Base-by-base conservation (phyloP, 2,797 vertebrate species). In the Gadopsis marmoratus region DNA sequence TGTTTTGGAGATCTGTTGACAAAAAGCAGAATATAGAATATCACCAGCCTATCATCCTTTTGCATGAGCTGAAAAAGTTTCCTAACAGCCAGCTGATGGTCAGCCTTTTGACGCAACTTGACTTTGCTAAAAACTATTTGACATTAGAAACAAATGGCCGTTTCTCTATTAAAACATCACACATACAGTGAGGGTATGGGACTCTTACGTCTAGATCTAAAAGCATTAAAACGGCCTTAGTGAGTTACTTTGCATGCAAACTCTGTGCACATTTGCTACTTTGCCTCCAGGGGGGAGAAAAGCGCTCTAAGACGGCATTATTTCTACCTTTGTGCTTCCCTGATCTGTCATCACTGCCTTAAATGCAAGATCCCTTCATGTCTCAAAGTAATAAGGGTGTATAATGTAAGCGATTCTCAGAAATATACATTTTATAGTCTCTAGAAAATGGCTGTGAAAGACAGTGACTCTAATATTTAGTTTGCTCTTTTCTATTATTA, bases 171-270 rank as follows among this genome's bases (percentile, higher is more conserved):
- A 17, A 26, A 29, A 61, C 31, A 37, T n/a, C 12, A 19, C 13
- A 64, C 29, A 14, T 17, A 19, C 7, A 17, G 7, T n/a, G 16
- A 58, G 19, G 21, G n/a, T 17, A 17, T 29, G 43, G 11, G 61
- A 67, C 65, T 37, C 5, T 8, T 1, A 35, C 0, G 7, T 21
- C 55, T 58, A 10, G 0, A 47, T 64, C 12, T 51, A 17, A 71
- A 74, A 78, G 53, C 50, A 60, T 56, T 56, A 31, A 47, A 69
- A 58, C 26, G 51, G 53, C 23, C 62, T 89, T 79, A 81, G 76
- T 53, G 4, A 37, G 51, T 78, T 85, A 56, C 83, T 88, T 68
- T 78, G 59, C 66, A 82, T 81, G 77, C 35, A 66, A 45, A 78
- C n/a, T 26, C 58, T 69, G 47, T 37, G 14, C 70, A 67, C 51